Percentiles rank a stretch among this genome's conserved stretches.
Conservation (phyloP, 2,797 vertebrate genomes). For the Micrastur ruficollis region DNA sequence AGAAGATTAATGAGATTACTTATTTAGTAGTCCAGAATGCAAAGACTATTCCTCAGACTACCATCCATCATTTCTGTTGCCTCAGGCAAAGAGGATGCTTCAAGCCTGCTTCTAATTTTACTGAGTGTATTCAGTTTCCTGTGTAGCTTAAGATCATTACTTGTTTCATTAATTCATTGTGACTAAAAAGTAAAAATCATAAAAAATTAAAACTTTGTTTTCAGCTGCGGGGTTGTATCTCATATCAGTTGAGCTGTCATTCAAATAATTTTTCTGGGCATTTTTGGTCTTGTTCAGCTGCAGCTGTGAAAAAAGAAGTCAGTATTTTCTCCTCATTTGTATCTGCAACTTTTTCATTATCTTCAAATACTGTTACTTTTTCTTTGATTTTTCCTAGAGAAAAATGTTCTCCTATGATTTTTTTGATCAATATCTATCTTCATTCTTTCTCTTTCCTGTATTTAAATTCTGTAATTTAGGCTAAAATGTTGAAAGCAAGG, state of each 20-base stretch:
- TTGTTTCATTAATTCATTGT: slow-evolving; percentile 57
- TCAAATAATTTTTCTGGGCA: not conserved
- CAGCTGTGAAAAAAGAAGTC: not conserved
- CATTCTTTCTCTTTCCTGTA: not conserved
- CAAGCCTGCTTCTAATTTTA: slow-evolving; percentile 55
- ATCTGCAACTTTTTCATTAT: not conserved
- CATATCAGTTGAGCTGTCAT: not conserved
- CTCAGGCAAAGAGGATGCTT: slow-evolving; percentile 52
- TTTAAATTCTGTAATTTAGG: not conserved
- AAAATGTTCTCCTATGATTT: not conserved
- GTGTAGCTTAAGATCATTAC: slow-evolving; percentile 34
- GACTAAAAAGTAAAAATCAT: slow-evolving; percentile 51
- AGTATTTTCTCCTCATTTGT: not conserved
- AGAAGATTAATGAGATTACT: slow-evolving; percentile 60
- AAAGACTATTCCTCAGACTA: slow-evolving; percentile 43
- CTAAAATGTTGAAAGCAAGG: not conserved
- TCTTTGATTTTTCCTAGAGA: not conserved
- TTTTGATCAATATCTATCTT: not conserved
- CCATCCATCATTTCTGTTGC: slow-evolving; percentile 59
- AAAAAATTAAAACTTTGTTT: slow-evolving; percentile 44
- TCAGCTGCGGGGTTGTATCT: not conserved
- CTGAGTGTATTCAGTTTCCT: slow-evolving; percentile 26
- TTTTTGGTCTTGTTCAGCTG: not conserved
- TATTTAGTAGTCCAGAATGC: slow-evolving; percentile 30
- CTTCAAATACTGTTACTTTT: not conserved